Conservation (phyloP, 2,888 invertebrate genomes). For the Drosophila rellima region DNA sequence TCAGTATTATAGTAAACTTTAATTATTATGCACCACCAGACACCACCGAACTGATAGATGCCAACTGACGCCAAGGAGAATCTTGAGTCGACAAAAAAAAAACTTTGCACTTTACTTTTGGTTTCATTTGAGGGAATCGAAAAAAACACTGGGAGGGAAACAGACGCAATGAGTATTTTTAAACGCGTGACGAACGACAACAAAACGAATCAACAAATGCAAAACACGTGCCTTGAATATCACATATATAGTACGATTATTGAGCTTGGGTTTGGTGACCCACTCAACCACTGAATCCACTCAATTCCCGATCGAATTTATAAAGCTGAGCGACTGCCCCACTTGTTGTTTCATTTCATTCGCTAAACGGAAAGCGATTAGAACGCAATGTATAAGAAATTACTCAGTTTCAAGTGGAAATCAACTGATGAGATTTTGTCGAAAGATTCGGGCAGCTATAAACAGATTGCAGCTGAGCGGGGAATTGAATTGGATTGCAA, state of each 20-base stretch:
- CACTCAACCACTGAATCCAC: constrained; percentile 47
- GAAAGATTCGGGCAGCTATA: constrained; percentile 42
- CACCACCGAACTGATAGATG: constrained; percentile 22
- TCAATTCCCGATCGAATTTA: constrained; percentile 30
- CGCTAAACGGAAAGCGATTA: constrained; percentile 51
- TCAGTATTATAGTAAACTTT: constrained; percentile 6
- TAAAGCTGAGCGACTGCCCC: constrained; percentile 67
- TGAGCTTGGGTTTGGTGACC: constrained; percentile 41
- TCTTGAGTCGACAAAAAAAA: constrained; percentile 29
- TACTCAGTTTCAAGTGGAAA: constrained; percentile 75
- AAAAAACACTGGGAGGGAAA: background rate
- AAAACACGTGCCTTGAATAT: constrained; percentile 53
- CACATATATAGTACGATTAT: constrained; percentile 1
- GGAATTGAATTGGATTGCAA: background rate
- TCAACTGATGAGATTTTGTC: constrained; percentile 24
- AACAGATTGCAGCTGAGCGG: constrained; percentile 59
- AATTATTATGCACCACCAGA: constrained; percentile 62
- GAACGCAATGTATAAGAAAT: constrained; percentile 81
- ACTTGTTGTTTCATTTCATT: constrained; percentile 75
- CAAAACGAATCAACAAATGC: constrained; percentile 40
- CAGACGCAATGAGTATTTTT: constrained; percentile 63
- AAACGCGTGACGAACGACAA: constrained; percentile 67
- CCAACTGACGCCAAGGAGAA: constrained; percentile 73
- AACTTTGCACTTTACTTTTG: constrained; percentile 73
- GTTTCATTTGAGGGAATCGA: constrained; percentile 58